Conservation (phyloP, 2,797 vertebrate species). For the Danio jaintianensis region DNA sequence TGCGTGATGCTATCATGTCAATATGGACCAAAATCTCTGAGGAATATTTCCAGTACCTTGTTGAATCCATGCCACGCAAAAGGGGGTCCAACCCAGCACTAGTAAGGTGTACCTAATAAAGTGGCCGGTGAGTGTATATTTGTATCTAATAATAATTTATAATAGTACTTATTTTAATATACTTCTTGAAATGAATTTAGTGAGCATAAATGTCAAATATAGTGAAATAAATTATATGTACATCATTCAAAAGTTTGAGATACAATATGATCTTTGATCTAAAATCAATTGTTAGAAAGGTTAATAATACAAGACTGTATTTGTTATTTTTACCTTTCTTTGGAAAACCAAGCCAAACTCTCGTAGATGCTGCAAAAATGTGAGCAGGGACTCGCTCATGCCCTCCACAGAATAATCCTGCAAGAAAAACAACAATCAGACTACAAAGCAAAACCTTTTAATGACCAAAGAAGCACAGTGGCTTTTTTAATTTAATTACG, state of each 20-base stretch:
- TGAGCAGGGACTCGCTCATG: conserved; percentile 91
- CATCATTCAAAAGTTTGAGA: too few relatives aligned
- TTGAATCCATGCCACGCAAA: too few relatives aligned
- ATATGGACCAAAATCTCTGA: too few relatives aligned
- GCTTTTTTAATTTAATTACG: background rate
- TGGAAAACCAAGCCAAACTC: conserved; percentile 94
- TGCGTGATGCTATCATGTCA: too few relatives aligned
- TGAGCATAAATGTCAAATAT: background rate
- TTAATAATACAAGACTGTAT: too few relatives aligned
- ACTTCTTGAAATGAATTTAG: background rate
- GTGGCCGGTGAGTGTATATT: too few relatives aligned
- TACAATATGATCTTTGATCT: too few relatives aligned
- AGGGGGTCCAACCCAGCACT: too few relatives aligned
- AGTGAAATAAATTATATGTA: background rate
- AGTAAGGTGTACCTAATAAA: too few relatives aligned
- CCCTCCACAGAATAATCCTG: conserved; percentile 96
- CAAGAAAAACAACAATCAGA: conserved; percentile 20
- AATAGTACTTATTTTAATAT: background rate
- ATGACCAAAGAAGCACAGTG: conserved; percentile 15
- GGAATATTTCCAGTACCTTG: too few relatives aligned
- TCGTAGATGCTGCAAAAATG: conserved; percentile 90
- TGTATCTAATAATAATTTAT: background rate
- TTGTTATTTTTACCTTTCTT: conserved; percentile 81
- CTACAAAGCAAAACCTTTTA: conserved; percentile 13
- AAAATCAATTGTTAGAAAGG: too few relatives aligned